phyloP scores from a whole-genome alignment of 1,140 invertebrate genomes.

The Drosophila pallidifrons region DNA sequence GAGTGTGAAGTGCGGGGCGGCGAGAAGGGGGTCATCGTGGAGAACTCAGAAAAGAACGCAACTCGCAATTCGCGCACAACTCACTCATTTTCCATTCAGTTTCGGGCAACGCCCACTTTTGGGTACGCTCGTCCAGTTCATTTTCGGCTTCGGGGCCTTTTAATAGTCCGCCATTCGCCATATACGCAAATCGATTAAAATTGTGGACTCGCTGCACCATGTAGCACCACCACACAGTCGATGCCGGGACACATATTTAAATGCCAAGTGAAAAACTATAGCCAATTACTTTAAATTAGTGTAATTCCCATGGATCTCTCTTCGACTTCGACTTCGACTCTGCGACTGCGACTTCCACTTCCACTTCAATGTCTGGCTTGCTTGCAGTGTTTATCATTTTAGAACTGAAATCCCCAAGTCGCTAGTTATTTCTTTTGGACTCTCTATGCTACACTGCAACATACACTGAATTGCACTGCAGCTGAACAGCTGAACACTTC shows the following conservation, averaged over 20 bases:
- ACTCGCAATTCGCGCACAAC: constrained; percentile 58
- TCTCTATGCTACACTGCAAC: constrained; percentile 9
- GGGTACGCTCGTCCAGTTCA: constrained; percentile 72
- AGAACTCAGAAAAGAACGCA: constrained; percentile 4
- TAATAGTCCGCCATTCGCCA: constrained; percentile 81
- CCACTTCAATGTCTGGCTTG: constrained; percentile 20
- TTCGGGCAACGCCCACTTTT: constrained; percentile 82
- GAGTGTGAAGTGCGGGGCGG: not conserved
- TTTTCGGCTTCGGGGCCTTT: constrained; percentile 74
- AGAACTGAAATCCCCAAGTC: constrained; percentile 39
- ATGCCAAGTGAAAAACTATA: constrained; percentile 83
- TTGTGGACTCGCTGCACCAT: constrained; percentile 45
- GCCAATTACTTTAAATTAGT: constrained; percentile 85
- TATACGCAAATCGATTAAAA: constrained; percentile 85
- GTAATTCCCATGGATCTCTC: constrained; percentile 78
- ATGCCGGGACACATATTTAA: constrained; percentile 69
- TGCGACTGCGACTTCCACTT: constrained; percentile 30
- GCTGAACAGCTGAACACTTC: not conserved
- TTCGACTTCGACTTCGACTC: constrained; percentile 38
- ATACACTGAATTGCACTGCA: too few species aligned
- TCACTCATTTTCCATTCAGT: constrained; percentile 84
- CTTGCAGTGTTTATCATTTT: constrained; percentile 68
- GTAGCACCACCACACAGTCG: constrained; percentile 18
- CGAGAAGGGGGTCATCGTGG: constrained; percentile 18
- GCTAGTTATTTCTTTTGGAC: constrained; percentile 16